phyloP scores from a whole-genome alignment of 2,888 invertebrate genomes.

The Dryobota labecula region DNA sequence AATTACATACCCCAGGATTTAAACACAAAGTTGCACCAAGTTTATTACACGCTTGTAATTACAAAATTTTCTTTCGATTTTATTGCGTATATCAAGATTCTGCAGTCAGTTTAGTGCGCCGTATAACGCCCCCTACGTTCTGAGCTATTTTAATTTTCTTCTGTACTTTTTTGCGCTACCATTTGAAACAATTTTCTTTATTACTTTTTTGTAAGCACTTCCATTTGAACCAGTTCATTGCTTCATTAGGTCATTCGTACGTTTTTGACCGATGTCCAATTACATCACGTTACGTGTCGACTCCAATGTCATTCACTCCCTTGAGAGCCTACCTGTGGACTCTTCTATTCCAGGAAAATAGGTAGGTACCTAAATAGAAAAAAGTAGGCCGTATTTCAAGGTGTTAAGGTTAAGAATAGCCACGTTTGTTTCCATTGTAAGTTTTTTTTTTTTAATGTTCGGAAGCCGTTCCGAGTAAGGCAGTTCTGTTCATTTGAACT shows the following conservation, averaged over 20 bases:
- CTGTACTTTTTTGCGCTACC: background rate
- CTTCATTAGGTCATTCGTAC: constrained; percentile 37
- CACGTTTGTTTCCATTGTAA: constrained; percentile 44
- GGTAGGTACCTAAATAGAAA: constrained; percentile 47
- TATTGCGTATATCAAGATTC: constrained; percentile 15
- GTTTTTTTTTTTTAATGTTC: constrained; percentile 76
- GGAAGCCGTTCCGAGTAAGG: constrained; percentile 76
- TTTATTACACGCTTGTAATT: constrained; percentile 37
- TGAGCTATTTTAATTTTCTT: constrained; percentile 6
- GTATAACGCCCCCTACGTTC: background rate
- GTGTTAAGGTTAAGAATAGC: constrained; percentile 48
- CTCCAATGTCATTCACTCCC: constrained; percentile 69
- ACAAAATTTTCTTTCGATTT: constrained; percentile 25
- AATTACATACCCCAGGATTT: constrained; percentile 31
- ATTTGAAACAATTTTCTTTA: constrained; percentile 20
- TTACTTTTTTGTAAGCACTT: constrained; percentile 32
- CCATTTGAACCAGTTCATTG: constrained; percentile 33
- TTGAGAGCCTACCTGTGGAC: constrained; percentile 58
- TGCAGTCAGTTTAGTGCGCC: constrained; percentile 11
- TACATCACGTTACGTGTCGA: constrained; percentile 57
- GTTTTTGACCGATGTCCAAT: constrained; percentile 32
- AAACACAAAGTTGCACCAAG: constrained; percentile 37
- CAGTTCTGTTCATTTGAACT: constrained; percentile 79
- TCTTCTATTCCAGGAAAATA: constrained; percentile 62
- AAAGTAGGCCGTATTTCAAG: constrained; percentile 35